Evolutionary conservation across 2,113 vertebrate genomes (phyloP), one percentile per base, ranked within the genome.

Genomic region (Ophthalmolycus amberensis): DNA sequence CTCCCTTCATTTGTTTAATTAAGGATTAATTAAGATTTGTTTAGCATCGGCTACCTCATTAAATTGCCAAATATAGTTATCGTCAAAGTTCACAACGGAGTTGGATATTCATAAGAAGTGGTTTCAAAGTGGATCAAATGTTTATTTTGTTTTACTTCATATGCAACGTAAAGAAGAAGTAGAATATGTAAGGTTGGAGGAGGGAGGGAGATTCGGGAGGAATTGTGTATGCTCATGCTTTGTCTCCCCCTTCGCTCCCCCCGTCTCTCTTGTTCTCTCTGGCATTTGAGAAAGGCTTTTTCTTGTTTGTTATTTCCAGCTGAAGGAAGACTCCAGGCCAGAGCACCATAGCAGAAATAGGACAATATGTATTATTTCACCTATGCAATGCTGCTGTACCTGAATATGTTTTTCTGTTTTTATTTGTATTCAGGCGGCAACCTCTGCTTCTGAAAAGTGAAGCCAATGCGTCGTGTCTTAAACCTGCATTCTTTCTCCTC

Each of bases 11-110:
- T 84, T 84, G 70, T 88, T 90, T 88, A 80, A 80, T 87, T 75
- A 85, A 85, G 68, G 67, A 87, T 83, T 87, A 79, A 88, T 84
- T 87, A 84, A 79, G 71, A 75, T 85, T 87, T 87, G 78, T 84
- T 85, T 90, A 85, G 84, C 62, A 65, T 29, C 0, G 10, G 50
- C 77, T 68, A 76, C 82, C 82, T 91, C 84, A 89, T 91, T 90
- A 89, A 83, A 72, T 68, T 34, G 72, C 82, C 75, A 87, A 85
- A 89, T 79, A 88, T 79, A 85, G 85, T 76, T 83, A 14, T 48
- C 62, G 76, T 84, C 83, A 79, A 89, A 90, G 77, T 87, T 88
- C 38, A 69, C 38, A 54, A 44, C 52, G 22, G 22, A 85, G 50
- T 77, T 86, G 75, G 67, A 71, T 79, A 80, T 88, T 86, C 83